A percentile compares a stretch with the other conserved stretches of the same genome.
These are phyloP conservation scores for Laothoe populi DNA, from an alignment of 2,888 invertebrate genomes.

Conservation along the genomic window DNA sequence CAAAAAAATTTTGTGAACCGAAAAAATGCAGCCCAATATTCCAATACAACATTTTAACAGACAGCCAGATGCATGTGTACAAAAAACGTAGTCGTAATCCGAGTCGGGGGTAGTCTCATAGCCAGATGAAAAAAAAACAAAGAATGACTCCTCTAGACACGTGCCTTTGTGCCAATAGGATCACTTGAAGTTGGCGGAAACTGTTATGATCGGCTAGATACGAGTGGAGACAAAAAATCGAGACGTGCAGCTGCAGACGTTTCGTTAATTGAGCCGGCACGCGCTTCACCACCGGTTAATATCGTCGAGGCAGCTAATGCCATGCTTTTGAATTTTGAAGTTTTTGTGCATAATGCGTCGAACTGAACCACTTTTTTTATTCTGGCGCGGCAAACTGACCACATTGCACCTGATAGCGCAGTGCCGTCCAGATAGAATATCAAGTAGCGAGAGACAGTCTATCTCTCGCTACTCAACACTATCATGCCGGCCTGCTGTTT, in stretches of 20 bases:
- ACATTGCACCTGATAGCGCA: too few species aligned
- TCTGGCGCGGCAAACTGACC: too few species aligned
- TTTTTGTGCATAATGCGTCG: too few species aligned
- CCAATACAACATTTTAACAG: not conserved
- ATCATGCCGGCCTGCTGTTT: too few species aligned
- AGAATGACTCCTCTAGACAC: constrained; percentile 18
- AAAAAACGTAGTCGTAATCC: not conserved
- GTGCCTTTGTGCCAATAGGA: constrained; percentile 18
- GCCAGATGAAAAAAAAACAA: not conserved
- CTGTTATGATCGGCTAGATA: not conserved
- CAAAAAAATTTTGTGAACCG: too few species aligned
- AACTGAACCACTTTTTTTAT: too few species aligned
- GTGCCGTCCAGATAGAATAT: too few species aligned
- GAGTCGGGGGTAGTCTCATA: not conserved
- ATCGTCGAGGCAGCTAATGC: constrained; percentile 3
- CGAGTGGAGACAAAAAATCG: constrained; percentile 39
- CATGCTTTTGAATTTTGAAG: too few species aligned
- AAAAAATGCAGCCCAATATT: too few species aligned
- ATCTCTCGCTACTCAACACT: too few species aligned
- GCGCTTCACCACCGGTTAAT: constrained; percentile 45
- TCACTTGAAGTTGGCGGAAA: constrained; percentile 15
- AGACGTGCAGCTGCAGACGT: constrained; percentile 50
- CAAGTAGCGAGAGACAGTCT: too few species aligned
- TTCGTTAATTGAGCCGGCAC: constrained; percentile 55
- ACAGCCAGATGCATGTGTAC: not conserved